Evolutionary conservation across 2,113 vertebrate genomes (phyloP), one percentile per base, ranked within the genome.

Genomic region (Oceanites oceanicus): DNA sequence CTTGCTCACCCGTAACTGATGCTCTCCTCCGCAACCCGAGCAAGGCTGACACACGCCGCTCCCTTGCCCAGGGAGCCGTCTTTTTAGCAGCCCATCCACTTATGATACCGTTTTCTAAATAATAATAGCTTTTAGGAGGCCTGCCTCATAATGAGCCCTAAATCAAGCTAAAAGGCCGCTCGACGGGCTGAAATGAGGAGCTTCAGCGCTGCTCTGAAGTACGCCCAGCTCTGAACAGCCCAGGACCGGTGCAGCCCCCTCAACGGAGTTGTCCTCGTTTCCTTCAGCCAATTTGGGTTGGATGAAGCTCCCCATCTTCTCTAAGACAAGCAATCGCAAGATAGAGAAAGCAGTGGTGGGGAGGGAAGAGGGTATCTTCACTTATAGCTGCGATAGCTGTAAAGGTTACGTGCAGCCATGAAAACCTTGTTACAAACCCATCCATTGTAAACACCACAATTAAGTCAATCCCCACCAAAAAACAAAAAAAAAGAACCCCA

Each of bases 181-280:
- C 8, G 6, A 32, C 0, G 1, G 40, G 40, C 34, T 61, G 76
- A 36, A 77, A 53, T 7, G 26, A 68, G 49, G n/a, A 50, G 38
- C 42, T 86, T n/a, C 62, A n/a, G 25, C 2, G 3, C 34, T 56
- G 59, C 62, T 25, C 21, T 34, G 55, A 68, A 67, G 42, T 22
- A 34, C 50, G 49, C 11, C 22, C 70, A 29, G 22, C 65, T 55
- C 65, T 19, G 19, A 77, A 36, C 22, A 66, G 15, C 49, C 10
- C 12, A 3, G 32, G 23, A 40, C 20, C 1, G 0, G 49, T 1
- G 2, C 36, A 62, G 45, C 23, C 52, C 30, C 58, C 66, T 36
- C 10, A 55, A 67, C 0, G 2, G 76, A 68, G 44, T 25, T 61
- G 17, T n/a, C 49, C 70, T 74, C 2, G 1, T 18, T 62, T 50